Base-by-base conservation (phyloP, 2,113 vertebrate species). In the Cavia porcellus region DNA sequence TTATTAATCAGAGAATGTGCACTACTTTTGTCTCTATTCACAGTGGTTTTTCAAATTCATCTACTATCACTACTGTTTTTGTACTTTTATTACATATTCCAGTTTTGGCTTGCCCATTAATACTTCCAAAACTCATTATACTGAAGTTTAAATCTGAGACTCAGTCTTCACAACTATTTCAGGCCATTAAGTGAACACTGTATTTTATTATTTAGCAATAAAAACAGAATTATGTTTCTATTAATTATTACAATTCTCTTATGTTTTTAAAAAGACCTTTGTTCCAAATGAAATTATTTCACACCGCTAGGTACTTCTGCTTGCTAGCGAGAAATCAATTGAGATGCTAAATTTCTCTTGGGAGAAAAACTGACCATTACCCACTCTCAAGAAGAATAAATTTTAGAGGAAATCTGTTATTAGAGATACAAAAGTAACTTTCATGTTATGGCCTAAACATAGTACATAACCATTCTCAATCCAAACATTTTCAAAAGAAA, bases 401-500 rank as follows among this genome's bases (percentile, higher is more conserved):
- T 79, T 90, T 91, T 72, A 92, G 72, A 80, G 28, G 28, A 92
- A 96, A 74, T 86, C 86, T 57, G 19, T 87, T 83, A 70, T 5
- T 57, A 70, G 61, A 83, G 13, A 79, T 35, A 85, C 2, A 62
- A 95, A 92, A 83, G 20, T 52, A 83, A 86, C n/a, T 88, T 64
- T 80, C 17, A 72, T 32, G 50, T 22, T 84, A 88, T 59, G 45
- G 70, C 28, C 28, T 79, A 28, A 25, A 30, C 22, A 42, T 0
- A 42, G 5, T n/a, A 93, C 19, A 90, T 77, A 90, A 77, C 45
- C 45, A 95, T 79, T 79, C 13, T 70, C 47, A n/a, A 64, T 24
- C 52, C 74, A 91, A 61, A 22, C 75, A 75, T 68, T 94, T 77
- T 88, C 66, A 50, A 83, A 80, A n/a, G 64, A 96, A 93, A 52